These are phyloP conservation scores for Grantiella picta DNA, from an alignment of 2,113 vertebrate genomes.

Conservation along the genomic window DNA sequence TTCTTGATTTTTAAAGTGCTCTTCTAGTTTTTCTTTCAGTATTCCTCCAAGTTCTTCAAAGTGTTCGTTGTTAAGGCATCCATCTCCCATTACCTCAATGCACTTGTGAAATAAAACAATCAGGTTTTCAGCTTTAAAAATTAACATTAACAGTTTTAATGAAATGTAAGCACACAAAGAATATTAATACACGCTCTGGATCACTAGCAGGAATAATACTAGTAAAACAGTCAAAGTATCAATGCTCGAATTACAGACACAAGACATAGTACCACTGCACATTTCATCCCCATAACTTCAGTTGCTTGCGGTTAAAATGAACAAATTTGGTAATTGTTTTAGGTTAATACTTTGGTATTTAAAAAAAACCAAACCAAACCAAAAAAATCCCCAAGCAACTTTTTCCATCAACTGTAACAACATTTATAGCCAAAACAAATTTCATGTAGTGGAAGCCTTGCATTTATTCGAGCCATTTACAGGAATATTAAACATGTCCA, in stretches of 20 bases:
- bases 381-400: not conserved
- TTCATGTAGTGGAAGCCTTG: not conserved
- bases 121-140: not conserved
- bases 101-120: conserved; percentile 75
- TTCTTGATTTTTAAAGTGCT: conserved; percentile 99
- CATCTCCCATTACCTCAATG: conserved; percentile 96
- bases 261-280: not conserved
- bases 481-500: accelerated
- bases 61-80: conserved; percentile 94
- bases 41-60: conserved; percentile 96
- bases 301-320: not conserved
- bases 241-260: not conserved
- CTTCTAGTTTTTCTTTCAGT: conserved; percentile 93
- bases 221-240: not conserved
- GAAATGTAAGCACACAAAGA: not conserved
- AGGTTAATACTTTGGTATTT: not conserved
- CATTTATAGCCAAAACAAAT: not conserved
- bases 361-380: too few relatives aligned
- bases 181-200: not conserved
- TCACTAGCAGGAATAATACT: not conserved
- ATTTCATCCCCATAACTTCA: not conserved
- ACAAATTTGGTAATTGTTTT: not conserved
- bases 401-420: not conserved
- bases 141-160: not conserved
- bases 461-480: not conserved